These are phyloP conservation scores for Drosophila carrolli DNA, from an alignment of 1,140 invertebrate species.

Conservation along the genomic window DNA sequence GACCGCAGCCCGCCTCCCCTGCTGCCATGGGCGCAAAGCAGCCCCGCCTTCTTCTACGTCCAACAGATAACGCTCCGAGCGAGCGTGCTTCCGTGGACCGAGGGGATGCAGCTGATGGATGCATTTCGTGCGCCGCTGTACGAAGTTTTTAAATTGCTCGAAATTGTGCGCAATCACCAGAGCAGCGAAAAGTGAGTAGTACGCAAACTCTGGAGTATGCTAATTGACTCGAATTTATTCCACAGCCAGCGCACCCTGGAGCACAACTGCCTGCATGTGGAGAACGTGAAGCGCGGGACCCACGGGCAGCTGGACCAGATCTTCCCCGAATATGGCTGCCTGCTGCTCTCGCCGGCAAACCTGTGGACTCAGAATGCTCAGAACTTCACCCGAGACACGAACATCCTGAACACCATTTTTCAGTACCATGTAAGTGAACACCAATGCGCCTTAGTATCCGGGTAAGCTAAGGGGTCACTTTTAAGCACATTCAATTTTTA, in stretches of 20 bases:
- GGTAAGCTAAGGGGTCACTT: too few species aligned
- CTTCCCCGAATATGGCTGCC: conserved; percentile 95
- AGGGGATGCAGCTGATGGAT: conserved; percentile 92
- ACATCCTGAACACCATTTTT: conserved; percentile 92
- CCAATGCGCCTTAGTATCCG: neutral
- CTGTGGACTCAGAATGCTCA: conserved; percentile 94
- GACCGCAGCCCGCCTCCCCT: conserved; percentile 15
- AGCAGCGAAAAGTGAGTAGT: conserved; percentile 88
- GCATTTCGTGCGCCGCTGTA: conserved; percentile 94
- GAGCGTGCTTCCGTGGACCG: conserved; percentile 93
- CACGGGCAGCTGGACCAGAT: conserved; percentile 85
- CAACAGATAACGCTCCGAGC: conserved; percentile 91
- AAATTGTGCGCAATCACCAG: conserved; percentile 94
- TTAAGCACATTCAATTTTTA: too few species aligned
- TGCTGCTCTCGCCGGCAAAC: conserved; percentile 97
- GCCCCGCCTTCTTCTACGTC: conserved; percentile 90
- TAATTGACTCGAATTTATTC: conserved; percentile 49
- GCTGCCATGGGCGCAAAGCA: conserved; percentile 86
- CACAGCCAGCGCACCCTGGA: conserved; percentile 88
- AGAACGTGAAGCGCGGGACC: conserved; percentile 89
- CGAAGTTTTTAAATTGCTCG: conserved; percentile 94
- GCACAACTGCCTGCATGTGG: conserved; percentile 95
- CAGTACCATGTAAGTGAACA: conserved; percentile 89
- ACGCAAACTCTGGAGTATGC: neutral
- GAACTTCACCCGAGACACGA: conserved; percentile 90